phyloP scores from a whole-genome alignment of 2,888 invertebrate species.

The Rhaphigaster nebulosa region DNA sequence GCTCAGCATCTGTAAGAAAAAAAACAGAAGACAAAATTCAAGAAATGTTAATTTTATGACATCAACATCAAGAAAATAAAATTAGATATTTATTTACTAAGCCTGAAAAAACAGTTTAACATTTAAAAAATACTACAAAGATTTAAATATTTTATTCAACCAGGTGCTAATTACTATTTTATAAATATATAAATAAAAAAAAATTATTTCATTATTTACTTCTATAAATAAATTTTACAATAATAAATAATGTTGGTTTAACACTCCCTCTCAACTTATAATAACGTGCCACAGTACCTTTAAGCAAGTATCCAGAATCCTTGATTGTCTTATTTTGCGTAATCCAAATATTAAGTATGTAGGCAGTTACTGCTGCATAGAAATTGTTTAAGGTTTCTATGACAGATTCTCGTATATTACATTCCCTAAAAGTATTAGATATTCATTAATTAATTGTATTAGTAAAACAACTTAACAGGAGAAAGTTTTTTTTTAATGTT shows the following conservation, averaged over 20 bases:
- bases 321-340: slow-evolving; percentile 70
- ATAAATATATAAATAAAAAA: no score
- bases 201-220: neutral
- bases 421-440: slow-evolving; percentile 68
- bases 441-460: neutral
- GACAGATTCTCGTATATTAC: slow-evolving; percentile 69
- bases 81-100: neutral
- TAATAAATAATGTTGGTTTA: neutral
- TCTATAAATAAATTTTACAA: neutral
- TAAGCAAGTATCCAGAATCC: slow-evolving; percentile 71
- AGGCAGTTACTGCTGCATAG: slow-evolving; percentile 70
- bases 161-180: no score
- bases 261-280: neutral
- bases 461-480: neutral
- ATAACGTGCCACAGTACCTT: slow-evolving; percentile 67
- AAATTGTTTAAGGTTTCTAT: slow-evolving; percentile 70
- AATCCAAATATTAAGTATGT: slow-evolving; percentile 70
- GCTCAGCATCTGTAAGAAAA: slow-evolving; percentile 68
- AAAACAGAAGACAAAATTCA: slow-evolving; percentile 37
- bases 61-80: neutral
- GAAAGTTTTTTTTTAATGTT: neutral
- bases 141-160: no score
- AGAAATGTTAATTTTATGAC: neutral
- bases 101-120: neutral
- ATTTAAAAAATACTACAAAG: no score